These are phyloP conservation scores for Carcharodon carcharias DNA, from an alignment of 2,797 vertebrate genomes.

Conservation along the genomic window DNA sequence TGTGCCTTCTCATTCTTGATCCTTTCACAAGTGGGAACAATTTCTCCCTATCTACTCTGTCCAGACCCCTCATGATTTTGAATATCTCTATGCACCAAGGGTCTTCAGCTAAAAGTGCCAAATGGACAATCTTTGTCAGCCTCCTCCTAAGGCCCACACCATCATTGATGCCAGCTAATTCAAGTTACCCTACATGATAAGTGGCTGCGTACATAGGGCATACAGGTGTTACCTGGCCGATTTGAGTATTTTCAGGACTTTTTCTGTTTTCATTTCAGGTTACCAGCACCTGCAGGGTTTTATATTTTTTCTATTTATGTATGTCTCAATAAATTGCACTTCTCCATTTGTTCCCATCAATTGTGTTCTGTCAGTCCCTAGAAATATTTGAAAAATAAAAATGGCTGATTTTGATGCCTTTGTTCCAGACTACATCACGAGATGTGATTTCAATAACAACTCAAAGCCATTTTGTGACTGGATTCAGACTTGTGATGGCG, in stretches of 20 bases:
- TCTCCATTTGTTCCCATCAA: no score
- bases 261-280: neutral
- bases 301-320: neutral
- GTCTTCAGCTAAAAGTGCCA: neutral
- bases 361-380: neutral
- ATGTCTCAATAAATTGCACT: neutral
- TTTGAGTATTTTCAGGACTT: neutral
- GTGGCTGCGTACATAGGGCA: neutral
- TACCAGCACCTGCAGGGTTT: neutral
- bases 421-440: constrained; percentile 63
- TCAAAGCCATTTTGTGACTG: constrained; percentile 63
- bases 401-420: constrained; percentile 13
- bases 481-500: constrained; percentile 51
- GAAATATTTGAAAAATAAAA: neutral
- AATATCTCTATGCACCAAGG: no score
- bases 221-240: neutral
- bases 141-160: neutral
- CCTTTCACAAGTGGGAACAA: no score
- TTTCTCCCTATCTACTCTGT: no score
- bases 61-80: no score
- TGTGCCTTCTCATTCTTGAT: no score
- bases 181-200: neutral
- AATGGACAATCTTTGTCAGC: neutral
- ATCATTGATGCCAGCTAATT: neutral
- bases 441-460: constrained; percentile 63